phyloP scores from a whole-genome alignment of 2,113 vertebrate genomes.

The Aplodontia rufa region DNA sequence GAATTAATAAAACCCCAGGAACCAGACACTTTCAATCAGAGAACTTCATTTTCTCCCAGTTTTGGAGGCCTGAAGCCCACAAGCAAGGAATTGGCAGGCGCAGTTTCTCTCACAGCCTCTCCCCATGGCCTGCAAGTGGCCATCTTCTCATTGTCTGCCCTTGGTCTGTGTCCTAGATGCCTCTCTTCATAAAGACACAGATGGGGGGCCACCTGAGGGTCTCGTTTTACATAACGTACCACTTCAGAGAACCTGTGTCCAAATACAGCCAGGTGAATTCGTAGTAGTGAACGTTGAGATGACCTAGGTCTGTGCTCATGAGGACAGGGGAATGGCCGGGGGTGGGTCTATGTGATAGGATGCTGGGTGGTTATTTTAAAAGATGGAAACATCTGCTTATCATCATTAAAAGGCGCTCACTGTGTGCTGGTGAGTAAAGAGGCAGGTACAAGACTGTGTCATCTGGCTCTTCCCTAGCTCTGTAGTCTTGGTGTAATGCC shows the following conservation, averaged over 20 bases:
- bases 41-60: background rate
- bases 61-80: background rate
- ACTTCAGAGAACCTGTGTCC: no score
- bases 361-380: background rate
- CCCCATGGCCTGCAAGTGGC: background rate
- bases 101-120: background rate
- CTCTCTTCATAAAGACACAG: background rate
- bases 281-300: accelerated
- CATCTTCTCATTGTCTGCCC: background rate
- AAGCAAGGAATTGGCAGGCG: background rate
- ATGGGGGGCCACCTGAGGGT: accelerated
- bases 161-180: accelerated
- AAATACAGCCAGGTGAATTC: no score
- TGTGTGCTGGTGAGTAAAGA: background rate
- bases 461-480: no score
- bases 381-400: background rate
- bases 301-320: accelerated
- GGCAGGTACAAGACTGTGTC: no score
- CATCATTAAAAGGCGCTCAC: background rate
- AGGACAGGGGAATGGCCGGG: accelerated
- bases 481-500: no score
- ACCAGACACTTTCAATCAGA: background rate
- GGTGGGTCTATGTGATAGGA: accelerated
- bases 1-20: accelerated
- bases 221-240: no score